A percentile compares a stretch with the other conserved stretches of the same genome.
Evolutionary conservation across 2,797 vertebrate genomes (phyloP).

Genomic region (Vultur gryphus): DNA sequence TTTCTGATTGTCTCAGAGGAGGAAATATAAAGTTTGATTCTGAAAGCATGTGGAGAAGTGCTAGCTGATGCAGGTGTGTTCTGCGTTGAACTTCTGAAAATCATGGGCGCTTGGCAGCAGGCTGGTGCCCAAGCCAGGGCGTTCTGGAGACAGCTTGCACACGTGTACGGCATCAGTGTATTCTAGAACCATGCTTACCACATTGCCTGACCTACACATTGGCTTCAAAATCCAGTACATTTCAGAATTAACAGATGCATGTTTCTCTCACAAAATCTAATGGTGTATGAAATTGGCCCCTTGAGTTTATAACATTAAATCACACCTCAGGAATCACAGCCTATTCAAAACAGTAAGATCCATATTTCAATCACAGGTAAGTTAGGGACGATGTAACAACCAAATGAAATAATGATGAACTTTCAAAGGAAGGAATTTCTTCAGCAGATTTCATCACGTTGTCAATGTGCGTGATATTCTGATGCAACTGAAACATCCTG

Average conservation of each 20-base stretch:
- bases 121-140: background rate
- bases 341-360: background rate
- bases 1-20: background rate
- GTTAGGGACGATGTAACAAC: background rate
- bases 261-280: background rate
- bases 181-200: background rate
- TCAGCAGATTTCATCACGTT: background rate
- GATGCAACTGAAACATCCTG: background rate
- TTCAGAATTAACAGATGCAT: background rate
- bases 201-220: rapidly evolving
- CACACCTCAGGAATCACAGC: background rate
- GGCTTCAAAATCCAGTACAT: background rate
- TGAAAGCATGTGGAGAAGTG: background rate
- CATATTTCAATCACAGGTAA: background rate
- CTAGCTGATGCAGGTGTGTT: background rate
- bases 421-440: background rate
- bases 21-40: background rate
- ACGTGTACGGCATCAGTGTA: rapidly evolving
- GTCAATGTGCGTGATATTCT: background rate
- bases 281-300: background rate
- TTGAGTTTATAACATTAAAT: background rate
- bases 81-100: background rate
- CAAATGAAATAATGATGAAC: background rate
- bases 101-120: background rate
- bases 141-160: background rate